Percentiles rank a stretch among this genome's conserved stretches.
Conservation (phyloP, 2,888 invertebrate species). For the Junonia oenone region DNA sequence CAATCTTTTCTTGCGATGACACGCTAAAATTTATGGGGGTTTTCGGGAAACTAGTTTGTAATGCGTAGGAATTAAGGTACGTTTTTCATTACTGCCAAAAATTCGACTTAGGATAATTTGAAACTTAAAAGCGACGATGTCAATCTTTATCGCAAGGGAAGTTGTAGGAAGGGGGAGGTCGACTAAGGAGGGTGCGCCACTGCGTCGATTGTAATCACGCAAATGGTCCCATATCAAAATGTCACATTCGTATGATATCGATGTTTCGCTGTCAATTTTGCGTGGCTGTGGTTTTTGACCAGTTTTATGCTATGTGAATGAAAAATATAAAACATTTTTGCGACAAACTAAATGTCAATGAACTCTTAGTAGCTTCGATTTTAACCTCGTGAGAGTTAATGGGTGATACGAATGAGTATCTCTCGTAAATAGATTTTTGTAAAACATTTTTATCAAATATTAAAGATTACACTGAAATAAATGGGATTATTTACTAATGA, state of each 20-base stretch:
- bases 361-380: background rate
- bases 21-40: slow-evolving; percentile 53
- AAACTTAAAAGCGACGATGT: slow-evolving; percentile 67
- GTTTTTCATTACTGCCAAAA: slow-evolving; percentile 41
- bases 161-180: slow-evolving; percentile 60
- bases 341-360: background rate
- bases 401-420: too few relatives aligned
- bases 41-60: slow-evolving; percentile 46
- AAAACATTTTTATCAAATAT: background rate
- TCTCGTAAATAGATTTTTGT: too few relatives aligned
- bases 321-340: slow-evolving; percentile 12
- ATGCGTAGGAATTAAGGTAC: slow-evolving; percentile 39
- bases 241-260: slow-evolving; percentile 66
- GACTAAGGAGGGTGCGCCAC: slow-evolving; percentile 65
- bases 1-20: slow-evolving; percentile 76
- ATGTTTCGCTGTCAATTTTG: slow-evolving; percentile 58
- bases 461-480: background rate
- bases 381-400: too few relatives aligned
- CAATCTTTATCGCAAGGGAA: slow-evolving; percentile 78
- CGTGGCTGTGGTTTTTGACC: slow-evolving; percentile 29
- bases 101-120: slow-evolving; percentile 66
- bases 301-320: slow-evolving; percentile 25
- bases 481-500: background rate
- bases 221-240: slow-evolving; percentile 76
- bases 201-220: slow-evolving; percentile 78